phyloP scores from a whole-genome alignment of 1,140 invertebrate genomes.

The Bombus difficillimus region DNA sequence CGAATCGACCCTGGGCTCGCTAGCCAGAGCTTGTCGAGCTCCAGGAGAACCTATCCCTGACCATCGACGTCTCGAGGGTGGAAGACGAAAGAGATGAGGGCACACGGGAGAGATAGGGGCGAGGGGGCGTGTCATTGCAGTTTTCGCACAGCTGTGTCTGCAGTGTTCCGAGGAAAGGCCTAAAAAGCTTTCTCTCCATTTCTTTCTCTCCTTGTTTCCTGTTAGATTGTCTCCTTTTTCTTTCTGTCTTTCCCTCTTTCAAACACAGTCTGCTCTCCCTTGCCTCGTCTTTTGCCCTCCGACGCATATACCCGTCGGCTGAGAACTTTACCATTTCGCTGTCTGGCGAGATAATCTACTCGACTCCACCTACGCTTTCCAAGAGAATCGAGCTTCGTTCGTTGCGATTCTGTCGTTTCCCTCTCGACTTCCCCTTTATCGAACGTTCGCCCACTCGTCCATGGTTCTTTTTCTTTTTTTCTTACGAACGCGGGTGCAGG shows the following conservation, averaged over 20 bases:
- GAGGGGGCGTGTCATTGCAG: constrained; percentile 68
- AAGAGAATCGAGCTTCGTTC: not conserved
- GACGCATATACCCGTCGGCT: constrained; percentile 42
- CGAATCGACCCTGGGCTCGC: constrained; percentile 67
- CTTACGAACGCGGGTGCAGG: not conserved
- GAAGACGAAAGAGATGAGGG: constrained; percentile 24
- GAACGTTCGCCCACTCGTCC: not conserved
- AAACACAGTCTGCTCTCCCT: constrained; percentile 34
- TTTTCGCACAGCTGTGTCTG: constrained; percentile 66
- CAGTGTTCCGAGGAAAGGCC: constrained; percentile 53
- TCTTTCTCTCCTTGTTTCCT: not conserved
- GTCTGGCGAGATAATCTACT: constrained; percentile 74
- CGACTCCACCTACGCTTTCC: constrained; percentile 53
- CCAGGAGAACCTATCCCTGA: constrained; percentile 54
- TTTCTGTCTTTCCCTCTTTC: not conserved
- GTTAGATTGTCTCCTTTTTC: not conserved
- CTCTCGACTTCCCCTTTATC: not conserved
- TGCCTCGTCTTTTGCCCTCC: constrained; percentile 39
- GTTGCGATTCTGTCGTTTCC: not conserved
- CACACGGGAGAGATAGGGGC: constrained; percentile 22
- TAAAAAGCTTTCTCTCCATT: constrained; percentile 43
- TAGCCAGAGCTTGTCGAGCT: constrained; percentile 52
- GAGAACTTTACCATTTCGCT: constrained; percentile 73
- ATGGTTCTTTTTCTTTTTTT: not conserved
- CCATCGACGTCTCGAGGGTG: constrained; percentile 55